Evolutionary conservation across 2,888 invertebrate genomes (phyloP), one percentile per base, ranked within the genome.

Genomic region (Ferdinandea cuprea): DNA sequence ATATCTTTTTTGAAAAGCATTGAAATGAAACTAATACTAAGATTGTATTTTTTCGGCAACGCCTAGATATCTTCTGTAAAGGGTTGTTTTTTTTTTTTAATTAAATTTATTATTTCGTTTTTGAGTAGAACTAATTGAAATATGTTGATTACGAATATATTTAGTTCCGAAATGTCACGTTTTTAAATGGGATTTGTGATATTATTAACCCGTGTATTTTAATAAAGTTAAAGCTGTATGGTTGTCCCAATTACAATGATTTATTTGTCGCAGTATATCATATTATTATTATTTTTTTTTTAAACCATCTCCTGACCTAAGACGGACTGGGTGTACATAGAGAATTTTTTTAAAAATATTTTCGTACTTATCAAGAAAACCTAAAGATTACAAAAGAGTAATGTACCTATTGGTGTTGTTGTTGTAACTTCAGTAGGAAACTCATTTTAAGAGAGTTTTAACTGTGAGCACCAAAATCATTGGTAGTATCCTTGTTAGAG

Each of bases 171-270:
- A 25, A 15, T 42, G 19, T 13, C 28, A 52, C 42, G n/a, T n/a
- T 59, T 50, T 30, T 9, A 15, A 56, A 40, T 66, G 28, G 6
- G 56, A 30, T 19, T 6, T 50, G 28, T 17, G 59, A 71, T 19
- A 40, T 17, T 13, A 19, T 52, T 17, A 19, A 25, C 17, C n/a
- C 25, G 5, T 44, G 58, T 21, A 21, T 21, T 11, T 35, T 8
- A n/a, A 40, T 50, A 35, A 65, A 52, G 52, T 25, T 4, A 2
- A 17, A 54, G 13, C 37, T 63, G 35, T 46, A 63, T 40, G 73
- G 35, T 56, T 73, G 73, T 73, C 63, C 35, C 35, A 21, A 17
- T 28, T 63, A 46, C 54, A 37, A 15, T 73, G 73, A 73, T 73
- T 73, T 40, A 40, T 63, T 54, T 63, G 13, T 44, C 37, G 37